Conservation (phyloP, 2,888 invertebrate genomes). For the Hyles lineata region DNA sequence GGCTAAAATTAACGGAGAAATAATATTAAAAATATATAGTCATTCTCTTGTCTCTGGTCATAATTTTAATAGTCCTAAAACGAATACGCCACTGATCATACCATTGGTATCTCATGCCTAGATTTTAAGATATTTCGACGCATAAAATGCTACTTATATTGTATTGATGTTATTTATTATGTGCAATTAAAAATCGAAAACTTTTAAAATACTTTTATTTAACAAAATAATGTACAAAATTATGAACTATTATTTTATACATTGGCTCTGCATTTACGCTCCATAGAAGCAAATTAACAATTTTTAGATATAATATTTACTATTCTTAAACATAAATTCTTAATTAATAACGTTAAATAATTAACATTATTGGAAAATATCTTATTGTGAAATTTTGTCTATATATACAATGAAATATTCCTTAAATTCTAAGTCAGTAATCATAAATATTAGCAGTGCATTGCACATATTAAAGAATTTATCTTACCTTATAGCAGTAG, state of each 20-base stretch:
- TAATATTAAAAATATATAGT: no score
- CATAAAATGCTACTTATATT: conserved; percentile 12
- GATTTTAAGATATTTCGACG: background rate
- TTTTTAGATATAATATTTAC: background rate
- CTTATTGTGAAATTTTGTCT: conserved; percentile 4
- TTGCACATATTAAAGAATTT: conserved; percentile 1
- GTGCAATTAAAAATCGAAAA: conserved; percentile 31
- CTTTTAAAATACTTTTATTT: conserved; percentile 46
- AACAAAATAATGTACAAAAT: conserved; percentile 47
- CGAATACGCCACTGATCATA: background rate
- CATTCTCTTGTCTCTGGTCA: no score
- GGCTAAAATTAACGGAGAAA: no score
- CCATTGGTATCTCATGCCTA: background rate
- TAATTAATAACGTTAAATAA: background rate
- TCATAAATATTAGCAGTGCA: conserved; percentile 9
- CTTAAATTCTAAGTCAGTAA: conserved; percentile 6
- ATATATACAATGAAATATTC: conserved; percentile 14
- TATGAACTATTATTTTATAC: conserved; percentile 22
- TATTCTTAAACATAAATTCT: background rate
- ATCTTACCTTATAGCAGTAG: conserved; percentile 8
- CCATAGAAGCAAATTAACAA: background rate
- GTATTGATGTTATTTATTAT: background rate
- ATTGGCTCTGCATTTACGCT: background rate
- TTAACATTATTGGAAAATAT: background rate
- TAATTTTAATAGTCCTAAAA: no score